Base-by-base conservation (phyloP, 2,888 invertebrate genomes). In the Oithona nana region DNA sequence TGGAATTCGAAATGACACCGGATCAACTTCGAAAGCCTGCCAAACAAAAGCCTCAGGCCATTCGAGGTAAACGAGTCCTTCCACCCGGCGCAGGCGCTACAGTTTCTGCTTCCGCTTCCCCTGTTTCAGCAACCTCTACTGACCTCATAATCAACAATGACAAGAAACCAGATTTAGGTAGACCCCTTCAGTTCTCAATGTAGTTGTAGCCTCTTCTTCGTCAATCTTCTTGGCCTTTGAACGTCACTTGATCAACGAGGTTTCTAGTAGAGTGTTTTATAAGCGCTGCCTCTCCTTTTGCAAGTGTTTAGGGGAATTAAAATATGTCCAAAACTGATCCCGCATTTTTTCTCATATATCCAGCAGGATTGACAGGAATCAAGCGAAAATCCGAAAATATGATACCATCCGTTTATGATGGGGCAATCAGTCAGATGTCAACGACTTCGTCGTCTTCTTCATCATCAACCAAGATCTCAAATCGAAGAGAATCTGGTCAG, bases 1-100 rank as follows among this genome's bases (percentile, higher is more conserved):
- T 95, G 71, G 97, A 92, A 75, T 30, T 39, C 30, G 16, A 30
- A 3, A n/a, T 57, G 22, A 77, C 88, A 63, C 87, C 88, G 69
- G 77, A 80, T 57, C 81, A 83, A 20, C 81, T 24, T 16, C 29
- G 31, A 26, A 57, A 29, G 24, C 39, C 39, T 6, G 22, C 26
- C 3, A 20, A 30, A n/a, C n/a, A 57, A 57, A 57, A 29, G 2
- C 57, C 30, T 20, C 20, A 57, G 20, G n/a, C 26, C 20, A 54
- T 26, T 2, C 26, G 24, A 20, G 22, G 22, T n/a, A 54, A 54
- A 54, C 20, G 16, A 20, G 54, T 54, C 54, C 22, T 54, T 20
- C 22, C 54, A 3, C 54, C 54, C 3, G 54, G 54, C 20, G 24
- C 22, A 8, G 6, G 20, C 6, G 8, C 24, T 20, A 39, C 39